phyloP scores from a whole-genome alignment of 2,797 vertebrate genomes.

The Netta rufina region DNA sequence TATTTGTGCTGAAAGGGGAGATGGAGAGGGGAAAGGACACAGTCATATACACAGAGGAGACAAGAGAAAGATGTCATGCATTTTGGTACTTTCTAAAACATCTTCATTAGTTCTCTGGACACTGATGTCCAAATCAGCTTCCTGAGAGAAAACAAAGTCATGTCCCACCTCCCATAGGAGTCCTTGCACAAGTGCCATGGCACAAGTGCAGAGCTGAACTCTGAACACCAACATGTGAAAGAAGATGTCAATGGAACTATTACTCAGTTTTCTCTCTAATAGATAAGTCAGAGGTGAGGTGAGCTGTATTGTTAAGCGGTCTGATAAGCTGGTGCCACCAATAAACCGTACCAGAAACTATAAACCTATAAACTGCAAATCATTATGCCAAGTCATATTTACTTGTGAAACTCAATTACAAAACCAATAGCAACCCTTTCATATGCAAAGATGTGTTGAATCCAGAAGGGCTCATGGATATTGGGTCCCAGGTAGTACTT shows the following conservation, averaged over 20 bases:
- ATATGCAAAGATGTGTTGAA: not conserved
- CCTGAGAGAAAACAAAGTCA: not conserved
- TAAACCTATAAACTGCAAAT: not conserved
- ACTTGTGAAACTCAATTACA: not conserved
- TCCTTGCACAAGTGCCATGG: accelerated
- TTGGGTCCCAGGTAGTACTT: not conserved
- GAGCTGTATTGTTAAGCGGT: not conserved
- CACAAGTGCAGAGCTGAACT: not conserved
- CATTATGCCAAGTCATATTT: not conserved
- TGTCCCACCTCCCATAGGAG: not conserved
- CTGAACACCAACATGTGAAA: accelerated
- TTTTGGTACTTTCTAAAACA: not conserved
- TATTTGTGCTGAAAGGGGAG: not conserved
- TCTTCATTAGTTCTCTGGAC: not conserved
- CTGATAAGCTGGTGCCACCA: not conserved
- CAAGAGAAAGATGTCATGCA: not conserved
- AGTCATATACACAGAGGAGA: not conserved
- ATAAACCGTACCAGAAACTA: not conserved
- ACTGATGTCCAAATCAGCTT: not conserved
- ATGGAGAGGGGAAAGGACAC: not conserved
- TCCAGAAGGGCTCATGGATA: not conserved
- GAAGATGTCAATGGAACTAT: not conserved
- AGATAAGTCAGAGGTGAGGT: not conserved
- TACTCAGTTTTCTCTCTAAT: not conserved
- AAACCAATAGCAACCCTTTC: not conserved